phyloP scores from a whole-genome alignment of 2,797 vertebrate genomes.

The Paguma larvata region DNA sequence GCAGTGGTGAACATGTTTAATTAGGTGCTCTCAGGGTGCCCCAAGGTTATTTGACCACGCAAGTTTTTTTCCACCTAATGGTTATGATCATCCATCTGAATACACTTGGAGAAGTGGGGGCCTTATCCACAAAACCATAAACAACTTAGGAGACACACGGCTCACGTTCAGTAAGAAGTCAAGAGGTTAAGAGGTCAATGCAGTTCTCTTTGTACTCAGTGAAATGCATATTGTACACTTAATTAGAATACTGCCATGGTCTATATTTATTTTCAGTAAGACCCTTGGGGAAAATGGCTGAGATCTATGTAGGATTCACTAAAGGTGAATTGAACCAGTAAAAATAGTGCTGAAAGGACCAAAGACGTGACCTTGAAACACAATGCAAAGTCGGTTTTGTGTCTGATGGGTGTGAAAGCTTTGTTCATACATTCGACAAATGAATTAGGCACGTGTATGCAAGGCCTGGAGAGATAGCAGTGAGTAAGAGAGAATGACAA shows the following conservation, averaged over 20 bases:
- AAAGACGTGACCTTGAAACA: constrained; percentile 1
- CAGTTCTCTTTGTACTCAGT: not conserved
- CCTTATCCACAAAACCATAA: not conserved
- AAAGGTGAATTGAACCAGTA: not conserved
- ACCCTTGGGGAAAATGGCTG: not conserved
- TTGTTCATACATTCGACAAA: not conserved
- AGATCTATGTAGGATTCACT: not conserved
- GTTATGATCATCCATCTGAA: not conserved
- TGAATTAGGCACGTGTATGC: not conserved
- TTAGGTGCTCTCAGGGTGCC: not conserved
- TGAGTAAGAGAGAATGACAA: not conserved
- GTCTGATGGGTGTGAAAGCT: not conserved
- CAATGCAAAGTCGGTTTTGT: not conserved
- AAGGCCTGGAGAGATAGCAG: not conserved
- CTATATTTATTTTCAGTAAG: constrained; percentile 30
- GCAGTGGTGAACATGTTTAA: not conserved
- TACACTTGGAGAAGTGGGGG: not conserved
- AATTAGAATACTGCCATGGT: not conserved
- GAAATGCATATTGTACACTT: not conserved
- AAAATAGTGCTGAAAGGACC: constrained; percentile 29
- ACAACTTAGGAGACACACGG: not conserved
- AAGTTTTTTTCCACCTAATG: not conserved
- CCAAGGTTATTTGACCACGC: not conserved
- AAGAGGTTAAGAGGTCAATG: not conserved
- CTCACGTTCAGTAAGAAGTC: not conserved